Base-by-base conservation (phyloP, 2,797 vertebrate genomes). In the Xiphorhynchus erythropygius region DNA sequence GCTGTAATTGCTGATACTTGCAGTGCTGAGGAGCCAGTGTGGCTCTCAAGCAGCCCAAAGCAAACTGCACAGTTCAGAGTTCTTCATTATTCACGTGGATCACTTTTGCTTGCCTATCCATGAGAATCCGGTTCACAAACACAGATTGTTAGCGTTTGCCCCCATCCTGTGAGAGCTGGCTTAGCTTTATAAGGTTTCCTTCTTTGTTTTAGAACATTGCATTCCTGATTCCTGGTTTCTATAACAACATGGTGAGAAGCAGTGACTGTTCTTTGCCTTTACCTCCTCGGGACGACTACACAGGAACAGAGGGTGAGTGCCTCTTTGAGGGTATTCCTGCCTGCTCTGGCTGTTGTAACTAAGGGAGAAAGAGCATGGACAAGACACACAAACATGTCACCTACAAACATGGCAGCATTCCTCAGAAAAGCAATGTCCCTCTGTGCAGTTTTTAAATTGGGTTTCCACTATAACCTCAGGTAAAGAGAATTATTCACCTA, bases 151-250 rank as follows among this genome's bases (percentile, higher is more conserved):
- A 62, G 25, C 50, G 27, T 78, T 87, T 70, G 18, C 55, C 44
- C 24, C 13, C 50, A 49, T 4, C 21, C 32, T 77, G 42, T 62
- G 50, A 70, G 62, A 50, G 15, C 1, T 89, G 68, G 42, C 4
- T 37, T 32, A 16, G 71, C 27, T 83, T 96, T 68, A 67, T 59
- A 60, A 82, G 41, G 22, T 44, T 79, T 81, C 0, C 0, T 39
- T 94, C 73, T 96, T n/a, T 88, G 59, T 95, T 94, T 92, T 95
- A 99, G 99, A 98, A 97, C 44, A 98, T 99, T 93, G 98, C 98
- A 22, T 98, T 99, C 96, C 97, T 99, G 97, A 99, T 99, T 84
- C 99, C 99, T 37, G 98, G 98, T 65, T 99, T 99, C 98, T 99
- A 98, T 93, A 98, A 98, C 56, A 98, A 98, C 97, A 98, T 99